Conservation (phyloP, 2,797 vertebrate species). For the Tapera naevia region DNA sequence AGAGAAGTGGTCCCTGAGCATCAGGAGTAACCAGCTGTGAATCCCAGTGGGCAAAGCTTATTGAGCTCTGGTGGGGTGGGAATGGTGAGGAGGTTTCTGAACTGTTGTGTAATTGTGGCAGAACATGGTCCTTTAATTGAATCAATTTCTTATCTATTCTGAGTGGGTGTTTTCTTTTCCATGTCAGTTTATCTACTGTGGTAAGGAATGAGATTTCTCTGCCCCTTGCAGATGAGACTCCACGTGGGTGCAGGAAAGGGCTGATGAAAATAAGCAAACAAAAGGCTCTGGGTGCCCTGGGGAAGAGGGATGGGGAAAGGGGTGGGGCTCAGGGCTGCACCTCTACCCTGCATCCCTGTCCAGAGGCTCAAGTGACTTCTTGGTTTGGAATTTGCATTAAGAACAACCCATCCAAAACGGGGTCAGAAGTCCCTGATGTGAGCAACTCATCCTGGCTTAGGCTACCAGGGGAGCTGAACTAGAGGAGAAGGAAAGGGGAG, state of each 20-base stretch:
- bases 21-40: not conserved
- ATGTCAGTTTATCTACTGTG: not conserved
- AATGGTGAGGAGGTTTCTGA: not conserved
- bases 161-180: not conserved
- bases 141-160: not conserved
- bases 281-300: not conserved
- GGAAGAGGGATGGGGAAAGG: not conserved
- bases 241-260: not conserved
- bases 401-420: no score
- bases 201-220: not conserved
- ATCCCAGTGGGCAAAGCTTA: not conserved
- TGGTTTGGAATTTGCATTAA: not conserved
- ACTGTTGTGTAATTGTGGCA: accelerated
- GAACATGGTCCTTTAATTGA: not conserved
- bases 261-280: not conserved
- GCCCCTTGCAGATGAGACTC: not conserved
- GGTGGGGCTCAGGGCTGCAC: not conserved
- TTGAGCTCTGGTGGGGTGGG: not conserved
- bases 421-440: not conserved
- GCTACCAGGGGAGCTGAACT: not conserved
- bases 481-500: not conserved
- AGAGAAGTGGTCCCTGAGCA: not conserved
- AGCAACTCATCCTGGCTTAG: not conserved
- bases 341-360: not conserved
- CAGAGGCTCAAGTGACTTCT: not conserved